Base-by-base conservation (phyloP, 2,797 vertebrate genomes). In the Cynopterus sphinx region DNA sequence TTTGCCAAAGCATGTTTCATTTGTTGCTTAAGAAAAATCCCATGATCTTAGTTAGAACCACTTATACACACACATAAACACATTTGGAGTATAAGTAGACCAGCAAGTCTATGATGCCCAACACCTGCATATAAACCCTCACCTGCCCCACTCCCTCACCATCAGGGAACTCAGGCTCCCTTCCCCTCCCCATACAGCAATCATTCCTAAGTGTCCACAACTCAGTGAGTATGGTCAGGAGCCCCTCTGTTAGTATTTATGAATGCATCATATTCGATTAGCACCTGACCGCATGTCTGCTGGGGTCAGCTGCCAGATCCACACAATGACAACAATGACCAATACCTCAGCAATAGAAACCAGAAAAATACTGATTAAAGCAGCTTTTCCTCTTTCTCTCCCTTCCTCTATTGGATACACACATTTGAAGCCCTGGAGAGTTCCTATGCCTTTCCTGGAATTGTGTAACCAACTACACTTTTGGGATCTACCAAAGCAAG, bases 391-490 rank as follows among this genome's bases (percentile, higher is more conserved):
- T 46, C 5, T 2, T 43, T 28, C 19, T 5, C 4, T 33, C 9
- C 19, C 13, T 5, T 12, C 4, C 36, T 19, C 36, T 19, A 5
- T 57, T 67, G 43, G 57, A 68, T 71, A 97, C 53, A 93, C 17
- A 81, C 73, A 93, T 51, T 88, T 88, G 79, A 98, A 75, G 21
- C 81, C 82, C 91, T 93, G 81, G 97, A 96, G 93, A 79, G 92
- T 93, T 91, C 88, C 87, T 97, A 96, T 98, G 87, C 97, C 97
- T 92, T 95, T 96, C 33, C 33, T 87, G 21, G 94, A 97, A 95
- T 97, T 97, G 97, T 94, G 92, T 97, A 97, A 97, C 90, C 83
- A 5, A 1, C 92, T 96, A 95, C 26, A 65, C 86, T 98, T 98
- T 97, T 93, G 65, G 90, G 96, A 97, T 68, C 95, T 91, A 93